Percentiles rank a stretch among this genome's conserved stretches.
These are phyloP conservation scores for Gyrodactylus salaris DNA, from an alignment of 1,140 invertebrate species.

Conservation along the genomic window DNA sequence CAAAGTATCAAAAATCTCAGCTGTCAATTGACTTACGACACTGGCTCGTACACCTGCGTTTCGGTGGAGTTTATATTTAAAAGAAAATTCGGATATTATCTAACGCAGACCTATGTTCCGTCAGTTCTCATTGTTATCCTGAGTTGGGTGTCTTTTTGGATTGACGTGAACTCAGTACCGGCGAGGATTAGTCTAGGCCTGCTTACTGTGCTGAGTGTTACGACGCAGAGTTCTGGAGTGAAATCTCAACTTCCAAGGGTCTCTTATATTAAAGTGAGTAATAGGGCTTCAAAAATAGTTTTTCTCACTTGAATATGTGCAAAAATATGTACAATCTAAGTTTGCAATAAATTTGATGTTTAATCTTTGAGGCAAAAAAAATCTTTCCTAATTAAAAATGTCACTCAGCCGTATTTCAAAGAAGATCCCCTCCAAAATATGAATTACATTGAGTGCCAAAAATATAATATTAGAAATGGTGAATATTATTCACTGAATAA, in stretches of 20 bases:
- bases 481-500: no score
- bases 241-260: slow-evolving; percentile 15
- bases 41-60: slow-evolving; percentile 12
- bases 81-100: slow-evolving; percentile 13
- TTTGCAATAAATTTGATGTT: no score
- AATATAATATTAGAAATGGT: no score
- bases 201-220: slow-evolving; percentile 19
- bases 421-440: no score
- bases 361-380: no score
- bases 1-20: not conserved
- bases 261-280: slow-evolving; percentile 24
- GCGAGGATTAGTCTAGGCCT: slow-evolving; percentile 23
- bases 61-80: slow-evolving; percentile 10
- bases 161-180: slow-evolving; percentile 27
- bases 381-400: no score
- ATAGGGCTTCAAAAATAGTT: not conserved
- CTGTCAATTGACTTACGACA: not conserved
- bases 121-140: slow-evolving; percentile 32
- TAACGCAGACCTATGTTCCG: slow-evolving; percentile 14
- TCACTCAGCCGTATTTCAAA: no score
- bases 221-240: slow-evolving; percentile 15
- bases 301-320: not conserved
- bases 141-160: slow-evolving; percentile 78
- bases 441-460: no score
- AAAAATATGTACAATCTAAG: no score